phyloP scores from a whole-genome alignment of 2,113 vertebrate genomes.

The Jaculus jaculus region DNA sequence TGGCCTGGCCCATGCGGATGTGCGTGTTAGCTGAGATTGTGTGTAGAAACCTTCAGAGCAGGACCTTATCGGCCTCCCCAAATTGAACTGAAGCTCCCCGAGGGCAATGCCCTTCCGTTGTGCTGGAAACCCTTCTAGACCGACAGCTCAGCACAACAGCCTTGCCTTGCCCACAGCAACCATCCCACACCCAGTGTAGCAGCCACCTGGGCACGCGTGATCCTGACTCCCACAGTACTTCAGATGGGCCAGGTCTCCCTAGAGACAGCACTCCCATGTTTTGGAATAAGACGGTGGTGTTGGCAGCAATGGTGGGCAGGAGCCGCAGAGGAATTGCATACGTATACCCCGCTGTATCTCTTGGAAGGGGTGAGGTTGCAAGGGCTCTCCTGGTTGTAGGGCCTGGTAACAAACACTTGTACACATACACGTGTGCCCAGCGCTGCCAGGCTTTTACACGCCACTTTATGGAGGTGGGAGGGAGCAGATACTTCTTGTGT shows the following conservation, averaged over 20 bases:
- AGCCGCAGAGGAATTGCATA: background rate
- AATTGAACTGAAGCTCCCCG: background rate
- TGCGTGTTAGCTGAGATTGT: background rate
- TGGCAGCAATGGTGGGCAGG: background rate
- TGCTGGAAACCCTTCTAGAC: too few relatives aligned
- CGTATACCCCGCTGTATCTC: background rate
- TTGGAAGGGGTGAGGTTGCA: background rate
- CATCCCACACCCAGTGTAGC: too few relatives aligned
- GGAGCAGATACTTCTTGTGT: background rate
- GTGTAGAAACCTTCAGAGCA: rapidly evolving
- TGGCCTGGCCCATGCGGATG: background rate
- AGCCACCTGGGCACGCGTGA: rapidly evolving
- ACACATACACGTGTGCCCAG: background rate
- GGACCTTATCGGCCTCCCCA: rapidly evolving
- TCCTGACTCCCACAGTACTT: background rate
- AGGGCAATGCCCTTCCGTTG: background rate
- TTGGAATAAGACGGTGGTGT: background rate
- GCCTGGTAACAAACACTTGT: rapidly evolving
- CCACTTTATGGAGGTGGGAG: background rate
- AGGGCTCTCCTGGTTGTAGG: background rate
- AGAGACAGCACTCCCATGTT: background rate
- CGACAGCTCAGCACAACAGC: too few relatives aligned
- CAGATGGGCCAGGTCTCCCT: background rate
- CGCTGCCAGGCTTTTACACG: background rate
- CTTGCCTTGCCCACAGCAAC: background rate